phyloP scores from a whole-genome alignment of 1,140 invertebrate species.

The Scaptomyza montana region DNA sequence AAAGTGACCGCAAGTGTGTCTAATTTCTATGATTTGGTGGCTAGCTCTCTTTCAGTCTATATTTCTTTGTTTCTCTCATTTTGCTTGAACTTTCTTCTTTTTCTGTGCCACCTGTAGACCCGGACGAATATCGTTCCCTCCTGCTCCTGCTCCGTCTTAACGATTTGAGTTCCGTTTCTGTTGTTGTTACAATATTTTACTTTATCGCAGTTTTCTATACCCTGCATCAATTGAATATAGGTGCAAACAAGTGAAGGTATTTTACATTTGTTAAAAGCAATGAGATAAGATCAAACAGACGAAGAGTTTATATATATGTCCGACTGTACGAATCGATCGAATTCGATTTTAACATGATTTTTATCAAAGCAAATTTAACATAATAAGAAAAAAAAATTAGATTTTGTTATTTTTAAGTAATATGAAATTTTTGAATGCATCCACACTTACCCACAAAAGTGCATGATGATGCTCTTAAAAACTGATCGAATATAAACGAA shows the following conservation, averaged over 20 bases:
- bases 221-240: background rate
- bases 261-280: background rate
- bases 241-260: background rate
- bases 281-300: too few relatives aligned
- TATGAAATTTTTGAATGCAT: too few relatives aligned
- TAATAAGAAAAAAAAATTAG: too few relatives aligned
- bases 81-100: slow-evolving; percentile 75
- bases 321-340: too few relatives aligned
- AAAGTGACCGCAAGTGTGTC: slow-evolving; percentile 70
- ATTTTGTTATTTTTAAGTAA: too few relatives aligned
- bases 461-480: too few relatives aligned
- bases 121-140: slow-evolving; percentile 10
- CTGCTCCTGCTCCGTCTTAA: background rate
- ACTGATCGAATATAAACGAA: too few relatives aligned
- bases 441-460: too few relatives aligned
- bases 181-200: slow-evolving; percentile 68
- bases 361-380: too few relatives aligned
- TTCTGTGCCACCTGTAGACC: slow-evolving; percentile 67
- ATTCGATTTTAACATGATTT: too few relatives aligned
- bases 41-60: slow-evolving; percentile 6
- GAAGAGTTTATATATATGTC: too few relatives aligned
- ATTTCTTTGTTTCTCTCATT: slow-evolving; percentile 5
- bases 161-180: slow-evolving; percentile 41
- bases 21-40: slow-evolving; percentile 73
- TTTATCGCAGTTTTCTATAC: slow-evolving; percentile 13